A percentile compares a stretch with the other conserved stretches of the same genome.
Evolutionary conservation across 2,888 invertebrate species (phyloP).

Genomic region (Noctuana brunneofusca): DNA sequence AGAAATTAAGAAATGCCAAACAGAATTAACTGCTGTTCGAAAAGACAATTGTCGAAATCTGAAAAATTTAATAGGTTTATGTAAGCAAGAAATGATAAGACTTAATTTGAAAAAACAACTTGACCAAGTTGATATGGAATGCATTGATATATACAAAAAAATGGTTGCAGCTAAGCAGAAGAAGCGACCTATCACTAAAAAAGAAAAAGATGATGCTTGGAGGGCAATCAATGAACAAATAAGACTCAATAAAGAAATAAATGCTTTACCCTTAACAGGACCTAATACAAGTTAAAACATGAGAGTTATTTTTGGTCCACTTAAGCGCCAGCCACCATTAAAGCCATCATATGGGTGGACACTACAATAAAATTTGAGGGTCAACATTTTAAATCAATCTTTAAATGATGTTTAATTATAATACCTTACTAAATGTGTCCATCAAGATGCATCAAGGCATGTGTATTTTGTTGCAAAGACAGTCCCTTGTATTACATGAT

Average conservation of each 20-base stretch:
- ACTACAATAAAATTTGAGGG: not conserved
- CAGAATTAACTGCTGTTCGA: constrained; percentile 89
- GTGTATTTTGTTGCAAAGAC: not conserved
- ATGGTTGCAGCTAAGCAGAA: constrained; percentile 91
- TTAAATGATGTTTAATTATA: no score
- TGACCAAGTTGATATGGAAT: constrained; percentile 87
- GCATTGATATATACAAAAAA: constrained; percentile 93
- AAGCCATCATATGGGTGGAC: not conserved
- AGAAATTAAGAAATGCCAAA: constrained; percentile 94
- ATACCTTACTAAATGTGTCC: no score
- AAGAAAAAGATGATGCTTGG: constrained; percentile 92
- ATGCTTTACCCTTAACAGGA: constrained; percentile 73
- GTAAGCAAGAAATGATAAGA: constrained; percentile 90
- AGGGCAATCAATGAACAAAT: constrained; percentile 87
- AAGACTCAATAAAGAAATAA: constrained; percentile 79
- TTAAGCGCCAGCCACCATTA: not conserved
- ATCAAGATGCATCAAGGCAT: no score
- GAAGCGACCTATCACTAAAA: constrained; percentile 89
- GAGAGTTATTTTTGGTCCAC: constrained; percentile 10
- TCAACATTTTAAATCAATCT: no score
- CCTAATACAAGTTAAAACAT: constrained; percentile 69
- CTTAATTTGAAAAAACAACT: constrained; percentile 90
- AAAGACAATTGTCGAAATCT: constrained; percentile 91
- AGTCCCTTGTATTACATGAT: not conserved
- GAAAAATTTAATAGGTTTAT: constrained; percentile 85